phyloP scores from a whole-genome alignment of 2,797 vertebrate species.

The Anniella stebbinsi region DNA sequence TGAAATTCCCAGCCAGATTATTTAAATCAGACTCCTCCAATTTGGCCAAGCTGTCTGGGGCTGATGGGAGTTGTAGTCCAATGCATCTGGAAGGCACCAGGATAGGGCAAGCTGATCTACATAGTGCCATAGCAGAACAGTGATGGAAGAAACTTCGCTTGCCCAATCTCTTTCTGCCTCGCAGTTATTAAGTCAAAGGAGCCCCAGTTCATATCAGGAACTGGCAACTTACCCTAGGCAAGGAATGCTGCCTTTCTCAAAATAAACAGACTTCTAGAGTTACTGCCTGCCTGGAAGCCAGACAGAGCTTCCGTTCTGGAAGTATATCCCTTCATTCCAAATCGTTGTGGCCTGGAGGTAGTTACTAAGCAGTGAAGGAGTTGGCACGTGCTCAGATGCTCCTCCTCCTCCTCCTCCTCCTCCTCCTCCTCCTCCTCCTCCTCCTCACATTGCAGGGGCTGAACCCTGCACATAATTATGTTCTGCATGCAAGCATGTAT shows the following conservation, averaged over 20 bases:
- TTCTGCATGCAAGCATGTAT: background rate
- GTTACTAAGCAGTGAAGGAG: background rate
- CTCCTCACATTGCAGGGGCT: background rate
- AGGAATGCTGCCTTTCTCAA: background rate
- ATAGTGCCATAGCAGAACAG: background rate
- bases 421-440: background rate
- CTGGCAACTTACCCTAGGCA: no score
- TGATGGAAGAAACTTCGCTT: background rate
- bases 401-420: background rate
- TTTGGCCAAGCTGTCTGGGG: no score
- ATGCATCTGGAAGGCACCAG: no score
- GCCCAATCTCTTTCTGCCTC: background rate
- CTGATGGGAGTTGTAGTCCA: no score
- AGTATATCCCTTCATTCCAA: background rate
- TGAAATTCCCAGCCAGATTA: background rate
- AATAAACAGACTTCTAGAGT: background rate
- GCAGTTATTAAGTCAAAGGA: background rate
- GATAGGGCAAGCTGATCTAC: background rate
- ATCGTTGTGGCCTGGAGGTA: background rate
- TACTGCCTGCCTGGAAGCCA: background rate
- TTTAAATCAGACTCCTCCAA: no score
- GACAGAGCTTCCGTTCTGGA: background rate
- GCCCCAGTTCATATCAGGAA: background rate
- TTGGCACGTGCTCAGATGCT: background rate
- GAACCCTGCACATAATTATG: background rate